Conservation (phyloP, 1,140 invertebrate genomes). For the Samia ricini region DNA sequence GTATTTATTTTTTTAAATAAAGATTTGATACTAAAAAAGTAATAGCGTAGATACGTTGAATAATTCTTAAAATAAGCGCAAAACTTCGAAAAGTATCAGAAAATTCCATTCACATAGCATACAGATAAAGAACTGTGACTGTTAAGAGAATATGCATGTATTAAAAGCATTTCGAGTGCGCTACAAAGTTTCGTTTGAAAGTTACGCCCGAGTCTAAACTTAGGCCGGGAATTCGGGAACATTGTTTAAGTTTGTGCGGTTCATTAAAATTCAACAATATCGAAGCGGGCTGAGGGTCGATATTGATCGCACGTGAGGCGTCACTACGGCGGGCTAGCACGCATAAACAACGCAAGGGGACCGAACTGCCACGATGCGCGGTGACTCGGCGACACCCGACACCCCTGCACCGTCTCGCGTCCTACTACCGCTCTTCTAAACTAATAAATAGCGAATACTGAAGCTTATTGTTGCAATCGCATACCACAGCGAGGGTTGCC, state of each 20-base stretch:
- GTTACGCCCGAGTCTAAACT: constrained; percentile 25
- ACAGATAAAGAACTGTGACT: constrained; percentile 15
- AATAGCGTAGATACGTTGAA: no score
- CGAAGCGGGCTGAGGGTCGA: constrained; percentile 21
- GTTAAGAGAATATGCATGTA: constrained; percentile 34
- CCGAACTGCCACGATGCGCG: background rate
- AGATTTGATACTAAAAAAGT: no score
- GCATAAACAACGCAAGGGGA: constrained; percentile 8
- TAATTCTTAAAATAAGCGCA: background rate
- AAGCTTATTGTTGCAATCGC: background rate
- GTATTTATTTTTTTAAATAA: no score
- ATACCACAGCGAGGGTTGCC: background rate
- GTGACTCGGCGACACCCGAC: background rate
- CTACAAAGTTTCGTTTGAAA: constrained; percentile 21
- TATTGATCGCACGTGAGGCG: constrained; percentile 33
- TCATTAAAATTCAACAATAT: constrained; percentile 49
- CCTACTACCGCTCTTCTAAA: constrained; percentile 18
- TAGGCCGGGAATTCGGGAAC: constrained; percentile 26
- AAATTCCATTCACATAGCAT: constrained; percentile 28
- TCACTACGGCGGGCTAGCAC: constrained; percentile 23
- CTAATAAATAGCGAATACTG: constrained; percentile 14
- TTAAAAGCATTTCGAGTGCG: constrained; percentile 25
- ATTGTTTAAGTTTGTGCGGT: constrained; percentile 35
- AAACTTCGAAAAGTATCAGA: background rate
- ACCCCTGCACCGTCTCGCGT: background rate